Percentiles rank a stretch among this genome's conserved stretches.
These are phyloP conservation scores for Carabus problematicus DNA, from an alignment of 2,888 invertebrate species.

Conservation along the genomic window DNA sequence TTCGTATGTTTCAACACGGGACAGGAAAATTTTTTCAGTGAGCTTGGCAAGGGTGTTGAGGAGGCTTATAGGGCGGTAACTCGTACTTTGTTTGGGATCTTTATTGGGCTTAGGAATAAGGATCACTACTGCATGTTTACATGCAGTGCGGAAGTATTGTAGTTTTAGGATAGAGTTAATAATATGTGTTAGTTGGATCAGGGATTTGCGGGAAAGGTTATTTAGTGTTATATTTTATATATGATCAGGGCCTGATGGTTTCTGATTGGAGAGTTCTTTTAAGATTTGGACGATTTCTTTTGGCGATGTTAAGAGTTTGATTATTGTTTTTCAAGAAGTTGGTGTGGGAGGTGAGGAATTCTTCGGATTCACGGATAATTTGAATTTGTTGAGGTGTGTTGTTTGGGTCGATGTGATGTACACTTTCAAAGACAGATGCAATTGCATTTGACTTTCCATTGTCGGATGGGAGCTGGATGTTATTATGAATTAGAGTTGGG, in stretches of 20 bases:
- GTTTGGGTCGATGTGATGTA: conserved; percentile 8
- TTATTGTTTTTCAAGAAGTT: neutral
- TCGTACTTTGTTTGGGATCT: neutral
- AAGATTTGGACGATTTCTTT: conserved; percentile 39
- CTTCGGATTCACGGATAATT: neutral
- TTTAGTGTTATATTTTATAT: conserved; percentile 44
- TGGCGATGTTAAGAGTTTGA: conserved; percentile 28
- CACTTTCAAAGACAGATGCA: conserved; percentile 2
- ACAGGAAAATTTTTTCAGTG: too few species aligned
- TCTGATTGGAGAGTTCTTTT: conserved; percentile 38
- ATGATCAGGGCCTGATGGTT: conserved; percentile 45
- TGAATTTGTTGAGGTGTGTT: conserved; percentile 14
- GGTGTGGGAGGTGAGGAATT: neutral
- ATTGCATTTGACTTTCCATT: conserved; percentile 11
- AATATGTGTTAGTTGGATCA: conserved; percentile 43
- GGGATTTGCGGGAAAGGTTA: conserved; percentile 42
- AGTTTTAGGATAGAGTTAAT: conserved; percentile 40
- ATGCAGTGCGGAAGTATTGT: conserved; percentile 40
- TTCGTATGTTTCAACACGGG: too few species aligned
- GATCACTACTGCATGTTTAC: conserved; percentile 7
- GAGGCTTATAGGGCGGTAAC: conserved; percentile 8
- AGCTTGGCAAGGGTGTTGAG: neutral
- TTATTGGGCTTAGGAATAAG: conserved; percentile 19
- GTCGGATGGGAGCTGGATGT: conserved; percentile 2
- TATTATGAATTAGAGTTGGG: conserved; percentile 12